A percentile compares a stretch with the other conserved stretches of the same genome.
Evolutionary conservation across 2,113 vertebrate genomes (phyloP).

Genomic region (Anguilla rostrata): DNA sequence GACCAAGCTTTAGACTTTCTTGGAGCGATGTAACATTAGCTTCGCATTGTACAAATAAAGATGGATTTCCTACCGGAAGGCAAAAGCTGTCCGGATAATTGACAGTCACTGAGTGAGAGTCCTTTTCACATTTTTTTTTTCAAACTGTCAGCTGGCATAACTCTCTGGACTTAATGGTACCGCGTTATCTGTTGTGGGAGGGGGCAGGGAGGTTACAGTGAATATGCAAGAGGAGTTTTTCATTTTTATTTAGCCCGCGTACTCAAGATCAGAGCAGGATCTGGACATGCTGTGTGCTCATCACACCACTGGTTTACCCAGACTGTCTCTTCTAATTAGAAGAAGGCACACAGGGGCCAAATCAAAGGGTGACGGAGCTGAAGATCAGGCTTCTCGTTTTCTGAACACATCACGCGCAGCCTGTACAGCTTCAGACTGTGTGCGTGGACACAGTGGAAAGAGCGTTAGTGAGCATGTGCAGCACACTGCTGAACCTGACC

Average conservation of each 20-base stretch:
- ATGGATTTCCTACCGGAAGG: conserved; percentile 25
- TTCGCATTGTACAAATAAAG: conserved; percentile 18
- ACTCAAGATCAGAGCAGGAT: not conserved
- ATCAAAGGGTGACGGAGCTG: not conserved
- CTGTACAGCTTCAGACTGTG: not conserved
- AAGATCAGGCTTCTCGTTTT: not conserved
- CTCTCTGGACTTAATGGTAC: conserved; percentile 8
- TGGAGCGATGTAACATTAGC: not conserved
- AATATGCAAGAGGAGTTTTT: conserved; percentile 5
- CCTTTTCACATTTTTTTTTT: not conserved
- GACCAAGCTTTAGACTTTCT: conserved; percentile 21
- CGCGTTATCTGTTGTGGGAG: not conserved
- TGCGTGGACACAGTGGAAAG: not conserved
- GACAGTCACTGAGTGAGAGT: not conserved
- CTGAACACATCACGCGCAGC: not conserved
- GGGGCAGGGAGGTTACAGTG: not conserved
- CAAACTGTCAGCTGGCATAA: conserved; percentile 16
- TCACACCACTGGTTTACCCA: not conserved
- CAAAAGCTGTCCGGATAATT: conserved; percentile 24
- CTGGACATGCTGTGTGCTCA: not conserved
- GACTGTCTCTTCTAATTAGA: not conserved
- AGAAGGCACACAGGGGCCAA: not conserved
- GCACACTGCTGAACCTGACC: not conserved
- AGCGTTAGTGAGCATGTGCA: not conserved
- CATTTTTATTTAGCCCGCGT: conserved; percentile 6